Percentiles rank a stretch among this genome's conserved stretches.
Evolutionary conservation across 2,113 vertebrate genomes (phyloP).

Genomic region (Hippocampus abdominalis): DNA sequence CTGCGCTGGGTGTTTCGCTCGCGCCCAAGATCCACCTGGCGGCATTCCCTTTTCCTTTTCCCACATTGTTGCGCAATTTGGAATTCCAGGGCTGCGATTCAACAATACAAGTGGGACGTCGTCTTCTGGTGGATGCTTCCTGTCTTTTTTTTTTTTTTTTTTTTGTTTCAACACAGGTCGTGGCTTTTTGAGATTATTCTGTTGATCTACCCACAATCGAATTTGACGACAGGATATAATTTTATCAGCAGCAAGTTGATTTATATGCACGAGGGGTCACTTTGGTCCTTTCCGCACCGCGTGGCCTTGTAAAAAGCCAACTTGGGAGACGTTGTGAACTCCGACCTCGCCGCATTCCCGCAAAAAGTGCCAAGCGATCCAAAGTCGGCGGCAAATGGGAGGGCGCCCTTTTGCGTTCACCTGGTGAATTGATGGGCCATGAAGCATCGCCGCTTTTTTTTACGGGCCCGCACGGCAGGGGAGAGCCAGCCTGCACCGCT

Average conservation of each 20-base stretch:
- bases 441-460: conserved; percentile 73
- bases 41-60: conserved; percentile 41
- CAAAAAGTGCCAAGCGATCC: not conserved
- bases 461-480: conserved; percentile 74
- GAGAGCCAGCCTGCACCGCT: conserved; percentile 71
- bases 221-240: too few species aligned
- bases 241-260: too few species aligned
- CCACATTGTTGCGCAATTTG: conserved; percentile 40
- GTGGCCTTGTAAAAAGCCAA: not conserved
- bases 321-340: not conserved
- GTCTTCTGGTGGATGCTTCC: conserved; percentile 14
- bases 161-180: not conserved
- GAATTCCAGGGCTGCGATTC: conserved; percentile 54
- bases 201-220: too few species aligned
- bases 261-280: not conserved
- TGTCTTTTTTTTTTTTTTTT: too few species aligned
- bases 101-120: conserved; percentile 34
- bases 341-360: not conserved
- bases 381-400: not conserved
- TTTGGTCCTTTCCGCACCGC: not conserved
- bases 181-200: not conserved
- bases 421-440: conserved; percentile 77
- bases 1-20: conserved; percentile 37
- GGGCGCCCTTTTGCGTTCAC: conserved; percentile 69
- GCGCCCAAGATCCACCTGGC: conserved; percentile 31